Percentiles rank a stretch among this genome's conserved stretches.
These are phyloP conservation scores for Ursus arctos DNA, from an alignment of 2,113 vertebrate species.

Conservation along the genomic window DNA sequence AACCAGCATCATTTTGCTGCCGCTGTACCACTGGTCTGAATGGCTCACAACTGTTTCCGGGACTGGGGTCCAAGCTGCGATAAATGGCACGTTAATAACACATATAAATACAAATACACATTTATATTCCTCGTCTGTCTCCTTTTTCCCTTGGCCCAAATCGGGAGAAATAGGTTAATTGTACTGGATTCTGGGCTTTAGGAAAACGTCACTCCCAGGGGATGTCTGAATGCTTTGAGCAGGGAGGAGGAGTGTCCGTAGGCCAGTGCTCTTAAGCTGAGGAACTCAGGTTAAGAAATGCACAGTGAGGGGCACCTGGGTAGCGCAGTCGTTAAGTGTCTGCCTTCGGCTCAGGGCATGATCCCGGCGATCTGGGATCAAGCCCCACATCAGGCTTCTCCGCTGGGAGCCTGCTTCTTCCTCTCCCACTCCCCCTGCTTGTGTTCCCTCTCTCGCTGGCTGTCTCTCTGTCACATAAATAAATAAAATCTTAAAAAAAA, in stretches of 20 bases:
- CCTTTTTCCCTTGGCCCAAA: neutral
- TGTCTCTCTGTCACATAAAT: too few relatives aligned
- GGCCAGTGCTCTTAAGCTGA: neutral
- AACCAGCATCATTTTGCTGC: neutral
- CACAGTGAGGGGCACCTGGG: too few relatives aligned
- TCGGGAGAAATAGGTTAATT: neutral
- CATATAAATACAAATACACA: neutral
- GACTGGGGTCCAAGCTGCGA: neutral
- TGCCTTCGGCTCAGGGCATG: too few relatives aligned
- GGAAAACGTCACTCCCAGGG: neutral
- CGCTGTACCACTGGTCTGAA: neutral
- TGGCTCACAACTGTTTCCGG: neutral
- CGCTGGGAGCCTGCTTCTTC: too few relatives aligned
- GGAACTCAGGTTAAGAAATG: neutral
- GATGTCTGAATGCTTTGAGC: neutral
- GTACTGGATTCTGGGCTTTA: neutral
- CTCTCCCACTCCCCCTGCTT: too few relatives aligned
- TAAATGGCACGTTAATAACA: neutral
- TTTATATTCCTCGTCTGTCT: neutral
- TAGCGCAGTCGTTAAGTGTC: too few relatives aligned
- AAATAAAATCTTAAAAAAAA: too few relatives aligned
- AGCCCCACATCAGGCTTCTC: too few relatives aligned
- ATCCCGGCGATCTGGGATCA: too few relatives aligned
- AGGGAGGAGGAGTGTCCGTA: neutral
- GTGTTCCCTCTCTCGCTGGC: too few relatives aligned